These are phyloP conservation scores for Lanistes nyassanus DNA, from an alignment of 1,140 invertebrate genomes.

Conservation along the genomic window DNA sequence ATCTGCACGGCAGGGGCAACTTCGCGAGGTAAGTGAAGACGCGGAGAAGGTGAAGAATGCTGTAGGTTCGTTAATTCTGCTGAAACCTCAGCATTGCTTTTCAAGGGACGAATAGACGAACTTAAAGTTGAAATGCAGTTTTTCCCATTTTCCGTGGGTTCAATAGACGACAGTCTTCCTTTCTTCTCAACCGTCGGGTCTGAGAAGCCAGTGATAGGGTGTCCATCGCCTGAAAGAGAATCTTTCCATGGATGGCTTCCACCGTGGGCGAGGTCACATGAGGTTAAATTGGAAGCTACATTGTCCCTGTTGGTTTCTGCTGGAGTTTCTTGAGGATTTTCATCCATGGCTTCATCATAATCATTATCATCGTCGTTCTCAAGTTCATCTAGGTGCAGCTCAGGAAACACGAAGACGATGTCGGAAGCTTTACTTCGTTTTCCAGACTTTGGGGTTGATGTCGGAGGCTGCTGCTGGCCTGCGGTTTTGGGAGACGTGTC, in stretches of 20 bases:
- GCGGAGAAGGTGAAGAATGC: too few species aligned
- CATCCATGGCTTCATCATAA: not conserved
- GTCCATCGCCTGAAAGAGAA: not conserved
- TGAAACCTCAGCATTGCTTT: too few species aligned
- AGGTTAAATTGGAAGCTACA: not conserved
- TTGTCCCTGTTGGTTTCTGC: not conserved
- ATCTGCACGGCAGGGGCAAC: too few species aligned
- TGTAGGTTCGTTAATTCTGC: too few species aligned
- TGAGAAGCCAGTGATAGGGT: not conserved
- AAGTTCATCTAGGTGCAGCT: not conserved
- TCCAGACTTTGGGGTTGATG: not conserved
- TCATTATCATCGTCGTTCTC: not conserved
- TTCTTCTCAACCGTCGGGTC: not conserved
- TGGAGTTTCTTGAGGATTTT: not conserved
- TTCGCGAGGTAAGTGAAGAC: too few species aligned
- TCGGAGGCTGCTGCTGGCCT: too few species aligned
- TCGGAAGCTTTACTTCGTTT: not conserved
- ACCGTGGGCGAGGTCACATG: not conserved
- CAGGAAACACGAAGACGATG: slow-evolving; percentile 8
- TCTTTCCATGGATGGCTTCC: not conserved
- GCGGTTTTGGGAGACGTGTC: too few species aligned
- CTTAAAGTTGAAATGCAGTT: too few species aligned
- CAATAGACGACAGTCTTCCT: not conserved
- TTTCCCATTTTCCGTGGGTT: too few species aligned
- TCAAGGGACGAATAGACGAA: too few species aligned